A percentile compares a stretch with the other conserved stretches of the same genome.
These are phyloP conservation scores for Dysmachus trigonus DNA, from an alignment of 2,888 invertebrate species.

Conservation along the genomic window DNA sequence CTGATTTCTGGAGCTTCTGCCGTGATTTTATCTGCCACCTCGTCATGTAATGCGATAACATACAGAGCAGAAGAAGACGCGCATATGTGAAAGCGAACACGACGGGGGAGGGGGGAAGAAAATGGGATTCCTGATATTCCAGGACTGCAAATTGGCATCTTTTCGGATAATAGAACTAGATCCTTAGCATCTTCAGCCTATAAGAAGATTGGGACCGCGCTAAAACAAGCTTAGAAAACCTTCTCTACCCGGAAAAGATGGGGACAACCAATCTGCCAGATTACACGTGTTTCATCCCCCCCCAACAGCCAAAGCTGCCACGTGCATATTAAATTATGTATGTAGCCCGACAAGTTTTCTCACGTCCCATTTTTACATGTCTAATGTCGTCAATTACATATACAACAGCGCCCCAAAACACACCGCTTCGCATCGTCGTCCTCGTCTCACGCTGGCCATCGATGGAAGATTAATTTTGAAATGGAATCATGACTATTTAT, in stretches of 20 bases:
- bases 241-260: neutral
- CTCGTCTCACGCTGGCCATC: neutral
- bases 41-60: conserved; percentile 32
- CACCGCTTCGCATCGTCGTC: neutral
- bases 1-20: conserved; percentile 29
- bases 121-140: neutral
- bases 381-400: conserved; percentile 7
- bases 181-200: neutral
- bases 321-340: conserved; percentile 22
- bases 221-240: neutral
- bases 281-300: conserved; percentile 12
- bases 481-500: conserved; percentile 17
- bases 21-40: conserved; percentile 35
- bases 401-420: neutral
- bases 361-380: conserved; percentile 15
- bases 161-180: conserved; percentile 24
- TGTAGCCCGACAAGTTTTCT: neutral
- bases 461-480: conserved; percentile 4
- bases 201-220: neutral
- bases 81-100: neutral
- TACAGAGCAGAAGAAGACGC: neutral
- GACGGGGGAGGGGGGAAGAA: neutral
- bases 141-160: conserved; percentile 27
- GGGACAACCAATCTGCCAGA: neutral
- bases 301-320: neutral